Base-by-base conservation (phyloP, 2,888 invertebrate species). In the Drosophila phalerata region DNA sequence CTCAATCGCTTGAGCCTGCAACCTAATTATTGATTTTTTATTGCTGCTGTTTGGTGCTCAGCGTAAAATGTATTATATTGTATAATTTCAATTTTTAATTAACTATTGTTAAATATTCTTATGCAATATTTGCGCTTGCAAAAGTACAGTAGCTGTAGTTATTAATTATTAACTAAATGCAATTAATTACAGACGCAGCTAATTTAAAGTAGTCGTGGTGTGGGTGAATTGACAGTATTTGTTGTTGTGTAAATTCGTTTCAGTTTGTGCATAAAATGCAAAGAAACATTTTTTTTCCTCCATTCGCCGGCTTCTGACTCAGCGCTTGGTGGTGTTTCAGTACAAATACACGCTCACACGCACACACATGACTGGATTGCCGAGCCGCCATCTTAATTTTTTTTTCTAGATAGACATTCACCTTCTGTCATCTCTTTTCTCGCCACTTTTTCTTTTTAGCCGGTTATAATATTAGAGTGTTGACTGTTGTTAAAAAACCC, bases 1-100 rank as follows among this genome's bases (percentile, higher is more conserved):
- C 38, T 40, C 47, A 38, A 17, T 19, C 25, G 52, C n/a, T 43
- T 32, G 47, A 5, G 9, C 51, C 61, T 64, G 69, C 69, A 75
- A 79, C 63, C 37, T 66, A 68, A 81, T 68, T 81, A 81, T 81
- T 82, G 85, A 81, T 81, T 85, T 85, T 85, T 76, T 5, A 55
- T 51, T 55, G 28, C 8, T 57, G 38, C 8, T 11, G 5, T 5
- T 42, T 2, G 10, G 34, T 43, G 10, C 19, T 32, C 3, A 17
- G 28, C n/a, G 15, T 17, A 28, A 47, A 37, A 37, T 10, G 4
- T 25, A 13, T 13, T 19, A 6, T 11, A 40, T 5, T 11, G 8
- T 28, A 5, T 17, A 37, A 25, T n/a, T 3, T 3, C 10, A 6
- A 19, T 11, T 32, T 34, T 11, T 4, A n/a, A n/a, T 19, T 9